A percentile compares a stretch with the other conserved stretches of the same genome.
These are phyloP conservation scores for Athripsodes cinereus DNA, from an alignment of 2,888 invertebrate genomes.

Conservation along the genomic window DNA sequence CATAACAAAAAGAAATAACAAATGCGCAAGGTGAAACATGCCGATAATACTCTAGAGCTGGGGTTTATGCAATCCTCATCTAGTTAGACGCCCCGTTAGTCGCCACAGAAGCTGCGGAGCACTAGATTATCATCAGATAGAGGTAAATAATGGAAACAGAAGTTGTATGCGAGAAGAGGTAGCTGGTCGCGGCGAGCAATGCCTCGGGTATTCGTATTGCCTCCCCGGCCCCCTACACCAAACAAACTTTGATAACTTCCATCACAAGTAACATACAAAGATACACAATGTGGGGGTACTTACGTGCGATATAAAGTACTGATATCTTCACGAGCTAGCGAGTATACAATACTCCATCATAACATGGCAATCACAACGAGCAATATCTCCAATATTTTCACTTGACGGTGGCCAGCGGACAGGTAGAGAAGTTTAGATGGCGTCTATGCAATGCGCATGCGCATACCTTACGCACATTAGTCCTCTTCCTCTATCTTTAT, in stretches of 20 bases:
- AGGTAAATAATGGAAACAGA: slow-evolving; percentile 11
- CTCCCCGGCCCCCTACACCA: slow-evolving; percentile 37
- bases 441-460: slow-evolving; percentile 54
- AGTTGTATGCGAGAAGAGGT: slow-evolving; percentile 9
- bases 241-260: slow-evolving; percentile 44
- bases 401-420: slow-evolving; percentile 36
- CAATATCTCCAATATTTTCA: slow-evolving; percentile 16
- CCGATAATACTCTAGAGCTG: slow-evolving; percentile 1
- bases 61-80: not conserved
- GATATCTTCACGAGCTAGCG: not conserved
- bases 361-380: slow-evolving; percentile 5
- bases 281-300: not conserved
- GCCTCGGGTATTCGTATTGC: slow-evolving; percentile 32
- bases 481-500: slow-evolving; percentile 29
- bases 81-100: not conserved
- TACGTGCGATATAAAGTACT: not conserved
- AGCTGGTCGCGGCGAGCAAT: slow-evolving; percentile 45
- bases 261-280: not conserved
- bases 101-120: not conserved
- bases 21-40: slow-evolving; percentile 10
- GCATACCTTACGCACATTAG: slow-evolving; percentile 34
- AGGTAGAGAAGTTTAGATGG: slow-evolving; percentile 46
- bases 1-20: slow-evolving; percentile 23
- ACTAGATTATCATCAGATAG: slow-evolving; percentile 6
- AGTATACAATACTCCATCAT: slow-evolving; percentile 18